Base-by-base conservation (phyloP, 2,888 invertebrate genomes). In the Acanthosepion lycidas region DNA sequence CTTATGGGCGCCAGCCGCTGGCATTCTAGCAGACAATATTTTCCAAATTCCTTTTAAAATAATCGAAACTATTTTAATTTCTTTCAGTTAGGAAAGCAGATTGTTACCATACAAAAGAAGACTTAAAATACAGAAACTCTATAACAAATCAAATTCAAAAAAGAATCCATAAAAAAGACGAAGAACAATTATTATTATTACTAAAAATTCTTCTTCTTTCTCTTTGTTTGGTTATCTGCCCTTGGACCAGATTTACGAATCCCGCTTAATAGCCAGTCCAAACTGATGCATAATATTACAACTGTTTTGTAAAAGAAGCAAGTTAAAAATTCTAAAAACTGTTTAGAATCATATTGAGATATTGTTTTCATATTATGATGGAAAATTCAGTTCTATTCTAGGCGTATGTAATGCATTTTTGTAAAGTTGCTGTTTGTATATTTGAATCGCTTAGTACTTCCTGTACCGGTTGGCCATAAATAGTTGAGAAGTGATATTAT, bases 201-300 rank as follows among this genome's bases (percentile, higher is more conserved):
- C 20, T 20, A 20, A 23, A 59, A 59, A 59, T 59, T 23, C 23
- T 59, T 23, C 6, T 78, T 33, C 8, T 64, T 64, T 26, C 12
- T 15, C 18, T 78, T 78, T 28, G 9, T 78, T 78, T 3, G 78
- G 78, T 78, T 78, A 78, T 78, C 93, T 49, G 51, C 93, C 93
- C 49, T 53, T 93, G 93, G 93, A 93, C 93, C 53, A 53, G 51
- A 53, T 93, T 93, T 48, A 26, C 51, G 49, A 51, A 78, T 78
- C 78, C 78, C 78, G 78, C 78, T n/a, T 33, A 78, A 93, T 93
- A n/a, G 93, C n/a, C 12, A 93, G 93, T n/a, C 93, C 18, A 51
- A 51, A 93, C 93, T 33, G 28, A 93, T 93, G 93, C 93, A 93
- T 93, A 93, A 93, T 18, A 93, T 53, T 53, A 53, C 28, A 51